Base-by-base conservation (phyloP, 1,140 invertebrate species). In the Drosophila albomicans region DNA sequence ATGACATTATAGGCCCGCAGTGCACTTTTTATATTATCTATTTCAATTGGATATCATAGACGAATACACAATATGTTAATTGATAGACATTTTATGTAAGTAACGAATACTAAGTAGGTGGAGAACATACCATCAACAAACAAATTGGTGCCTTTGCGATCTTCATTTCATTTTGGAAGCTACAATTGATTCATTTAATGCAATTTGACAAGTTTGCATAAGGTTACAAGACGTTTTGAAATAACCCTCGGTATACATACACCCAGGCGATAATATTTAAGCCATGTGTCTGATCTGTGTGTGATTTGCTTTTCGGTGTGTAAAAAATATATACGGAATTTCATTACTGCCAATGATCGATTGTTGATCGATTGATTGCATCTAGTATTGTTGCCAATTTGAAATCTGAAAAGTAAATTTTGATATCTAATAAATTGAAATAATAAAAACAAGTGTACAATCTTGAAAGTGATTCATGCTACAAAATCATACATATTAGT, bases 181-280 rank as follows among this genome's bases (percentile, higher is more conserved):
- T 63, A 63, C 64, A 54, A 65, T 75, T 75, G 76, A 78, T 78
- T 78, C 59, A 59, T 46, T 54, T 13, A 59, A 63, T 63, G 54
- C 71, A 75, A 68, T 64, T 65, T 16, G 13, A 52, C 45, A 45
- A 58, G 41, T 70, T 69, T 41, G 56, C 41, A 75, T 48, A 41
- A 43, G 7, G 7, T 63, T 73, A 10, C 45, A n/a, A 58, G 28
- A 45, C 48, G 59, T 57, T 54, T 35, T 48, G 41, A 46, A 59
- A 49, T 69, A 69, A 62, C 66, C 52, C 20, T 61, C 6, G 28
- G 58, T 62, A 75, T 75, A 69, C 58, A 69, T 69, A 70, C 48
- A 68, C 54, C 41, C 25, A 61, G 30, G 13, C 58, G n/a, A 13
- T 11, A 28, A 6, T 61, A 41, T 28, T 13, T 52, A 52, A 52